phyloP scores from a whole-genome alignment of 2,113 vertebrate genomes.

The Vidua macroura region DNA sequence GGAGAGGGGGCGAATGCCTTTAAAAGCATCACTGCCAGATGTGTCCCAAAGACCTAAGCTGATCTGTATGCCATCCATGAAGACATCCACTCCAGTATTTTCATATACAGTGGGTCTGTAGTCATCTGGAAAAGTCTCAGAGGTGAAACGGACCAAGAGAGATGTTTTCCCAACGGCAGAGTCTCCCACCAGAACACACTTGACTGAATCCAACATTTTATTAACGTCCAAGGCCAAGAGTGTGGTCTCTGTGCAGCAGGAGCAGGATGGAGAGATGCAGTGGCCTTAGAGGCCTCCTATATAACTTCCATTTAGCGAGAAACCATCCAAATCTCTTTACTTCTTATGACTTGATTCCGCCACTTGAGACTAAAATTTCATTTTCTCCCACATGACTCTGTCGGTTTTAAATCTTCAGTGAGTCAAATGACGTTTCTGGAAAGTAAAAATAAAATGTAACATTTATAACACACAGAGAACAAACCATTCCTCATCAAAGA shows the following conservation, averaged over 20 bases:
- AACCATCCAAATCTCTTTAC: not conserved
- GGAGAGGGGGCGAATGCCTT: slow-evolving; percentile 88
- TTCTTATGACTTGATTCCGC: not conserved
- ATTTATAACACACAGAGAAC: not conserved
- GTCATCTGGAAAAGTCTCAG: slow-evolving; percentile 90
- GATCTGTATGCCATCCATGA: slow-evolving; percentile 92
- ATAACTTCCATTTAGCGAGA: slow-evolving; percentile 42
- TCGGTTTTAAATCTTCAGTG: not conserved
- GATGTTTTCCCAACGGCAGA: slow-evolving; percentile 92
- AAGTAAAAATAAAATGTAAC: slow-evolving; percentile 37
- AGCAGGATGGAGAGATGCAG: not conserved
- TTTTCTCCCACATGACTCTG: not conserved
- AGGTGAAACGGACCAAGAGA: slow-evolving; percentile 92
- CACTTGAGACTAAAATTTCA: not conserved
- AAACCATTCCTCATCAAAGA: not conserved
- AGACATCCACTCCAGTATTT: slow-evolving; percentile 93
- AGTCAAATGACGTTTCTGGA: slow-evolving; percentile 32
- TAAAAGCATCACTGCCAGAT: slow-evolving; percentile 88
- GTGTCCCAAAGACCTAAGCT: slow-evolving; percentile 97
- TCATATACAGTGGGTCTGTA: slow-evolving; percentile 96
- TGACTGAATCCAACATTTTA: slow-evolving; percentile 83
- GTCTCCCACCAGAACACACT: slow-evolving; percentile 95
- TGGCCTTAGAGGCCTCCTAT: not conserved
- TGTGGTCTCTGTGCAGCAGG: not conserved
- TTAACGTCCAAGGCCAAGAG: not conserved